Percentiles rank a stretch among this genome's conserved stretches.
phyloP scores from a whole-genome alignment of 92 coral and sea anemone species.

The Actinernus sp. region DNA sequence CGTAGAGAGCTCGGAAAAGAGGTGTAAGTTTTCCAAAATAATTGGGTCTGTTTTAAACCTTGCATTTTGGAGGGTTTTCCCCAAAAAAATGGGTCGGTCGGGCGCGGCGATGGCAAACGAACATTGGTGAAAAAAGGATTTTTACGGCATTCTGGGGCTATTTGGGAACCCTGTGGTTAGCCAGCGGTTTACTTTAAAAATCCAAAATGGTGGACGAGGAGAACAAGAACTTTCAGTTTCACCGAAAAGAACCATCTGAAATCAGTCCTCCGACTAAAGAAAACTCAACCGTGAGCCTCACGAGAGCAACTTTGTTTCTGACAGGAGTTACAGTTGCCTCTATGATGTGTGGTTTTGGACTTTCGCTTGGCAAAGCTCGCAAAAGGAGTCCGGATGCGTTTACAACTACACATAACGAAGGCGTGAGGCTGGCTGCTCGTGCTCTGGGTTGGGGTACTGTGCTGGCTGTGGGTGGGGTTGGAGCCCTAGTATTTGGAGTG shows the following conservation, averaged over 20 bases:
- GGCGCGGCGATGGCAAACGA: too few species aligned
- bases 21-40: too few species aligned
- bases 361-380: constrained; percentile 83
- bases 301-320: constrained; percentile 67
- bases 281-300: constrained; percentile 21
- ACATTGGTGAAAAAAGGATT: too few species aligned
- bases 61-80: too few species aligned
- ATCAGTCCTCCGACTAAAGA: background rate
- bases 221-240: background rate
- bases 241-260: background rate
- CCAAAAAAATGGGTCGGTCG: too few species aligned
- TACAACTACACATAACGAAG: constrained; percentile 80
- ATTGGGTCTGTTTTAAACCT: too few species aligned
- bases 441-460: constrained; percentile 94
- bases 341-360: constrained; percentile 89
- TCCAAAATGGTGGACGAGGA: constrained; percentile 63
- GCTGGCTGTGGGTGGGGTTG: constrained; percentile 88
- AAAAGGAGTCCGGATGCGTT: constrained; percentile 81
- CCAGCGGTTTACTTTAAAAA: constrained; percentile 16
- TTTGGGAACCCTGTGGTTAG: too few species aligned
- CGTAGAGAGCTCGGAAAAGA: too few species aligned
- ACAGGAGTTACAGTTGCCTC: constrained; percentile 93
- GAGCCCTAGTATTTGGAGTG: constrained; percentile 75
- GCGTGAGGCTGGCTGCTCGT: constrained; percentile 77
- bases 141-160: too few species aligned